Evolutionary conservation across 2,888 invertebrate species (phyloP).

Genomic region (Halocaridina rubra): DNA sequence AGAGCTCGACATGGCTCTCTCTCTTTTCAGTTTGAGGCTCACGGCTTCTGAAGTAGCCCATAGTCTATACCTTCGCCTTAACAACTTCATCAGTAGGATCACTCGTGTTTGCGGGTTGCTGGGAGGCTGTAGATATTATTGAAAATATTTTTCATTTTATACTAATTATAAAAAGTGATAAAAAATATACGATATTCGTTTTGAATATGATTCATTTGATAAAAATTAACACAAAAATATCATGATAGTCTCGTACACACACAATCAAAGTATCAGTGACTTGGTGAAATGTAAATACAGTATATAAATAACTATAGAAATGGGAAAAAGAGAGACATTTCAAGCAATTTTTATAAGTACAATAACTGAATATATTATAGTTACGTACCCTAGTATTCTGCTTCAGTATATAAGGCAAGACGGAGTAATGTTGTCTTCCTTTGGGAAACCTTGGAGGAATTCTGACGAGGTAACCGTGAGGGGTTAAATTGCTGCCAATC

Average conservation of each 20-base stretch:
- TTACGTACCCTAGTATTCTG: constrained; percentile 20
- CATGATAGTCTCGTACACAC: no score
- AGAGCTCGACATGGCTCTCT: constrained; percentile 77
- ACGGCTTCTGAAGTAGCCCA: constrained; percentile 71
- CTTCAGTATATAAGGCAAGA: constrained; percentile 45
- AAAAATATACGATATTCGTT: no score
- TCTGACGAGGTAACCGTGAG: constrained; percentile 44
- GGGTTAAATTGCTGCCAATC: constrained; percentile 53
- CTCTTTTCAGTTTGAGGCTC: constrained; percentile 73
- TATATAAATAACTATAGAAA: no score
- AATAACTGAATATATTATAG: no score
- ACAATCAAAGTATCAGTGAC: no score
- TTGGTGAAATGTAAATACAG: no score
- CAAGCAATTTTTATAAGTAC: no score
- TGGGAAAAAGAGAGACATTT: no score
- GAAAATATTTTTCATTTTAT: no score
- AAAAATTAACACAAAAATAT: neutral
- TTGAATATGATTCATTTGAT: no score
- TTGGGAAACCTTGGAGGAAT: constrained; percentile 55
- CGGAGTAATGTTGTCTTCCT: constrained; percentile 44
- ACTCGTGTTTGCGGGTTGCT: constrained; percentile 46
- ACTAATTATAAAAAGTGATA: no score
- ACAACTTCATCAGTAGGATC: constrained; percentile 32
- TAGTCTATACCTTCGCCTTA: constrained; percentile 22
- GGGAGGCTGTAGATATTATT: constrained; percentile 32